Base-by-base conservation (phyloP, 2,113 vertebrate genomes). In the Chaenogobius annularis region DNA sequence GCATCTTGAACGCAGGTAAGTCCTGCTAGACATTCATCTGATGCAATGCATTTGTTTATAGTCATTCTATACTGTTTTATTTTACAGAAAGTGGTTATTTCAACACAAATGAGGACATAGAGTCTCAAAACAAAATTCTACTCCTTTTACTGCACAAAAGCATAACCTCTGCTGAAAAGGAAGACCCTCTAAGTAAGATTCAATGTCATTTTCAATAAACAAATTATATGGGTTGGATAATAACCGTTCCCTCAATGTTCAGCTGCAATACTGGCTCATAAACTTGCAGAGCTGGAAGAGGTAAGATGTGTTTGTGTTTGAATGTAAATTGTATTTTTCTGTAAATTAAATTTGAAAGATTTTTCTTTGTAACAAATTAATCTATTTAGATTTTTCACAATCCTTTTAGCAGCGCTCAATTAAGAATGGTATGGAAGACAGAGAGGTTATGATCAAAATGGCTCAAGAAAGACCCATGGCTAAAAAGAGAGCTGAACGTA, bases 401-500 rank as follows among this genome's bases (percentile, higher is more conserved):
- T 54, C n/a, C n/a, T 20, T 44, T 22, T 14, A 94, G 93, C 84
- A 92, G 66, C 82, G 63, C 40, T 80, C 40, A 10, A 77, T 94
- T 48, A 90, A 72, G 72, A 88, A 91, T 37, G 77, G 90, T 9
- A 63, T 92, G 74, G 85, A 90, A 69, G 85, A 92, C 74, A 87
- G 72, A 69, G 82, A 92, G 66, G 72, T 93, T 61, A 68, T 80
- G 48, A 84, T 84, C 46, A 89, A 82, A 63, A 64, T 91, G 67
- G 80, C 68, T 58, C 86, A 88, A 55, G 83, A 78, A 35, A 90
- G 84, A 82, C 69, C 87, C 20, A 66, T 78, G 43, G 78, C 63
- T 37, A 79, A 73, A 56, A 94, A 93, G 83, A 86, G 92, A 64
- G 88, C 84, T 10, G 89, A 92, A 81, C 88, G 90, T 92, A 77